Evolutionary conservation across 2,797 vertebrate genomes (phyloP).

Genomic region (Leuciscus waleckii): DNA sequence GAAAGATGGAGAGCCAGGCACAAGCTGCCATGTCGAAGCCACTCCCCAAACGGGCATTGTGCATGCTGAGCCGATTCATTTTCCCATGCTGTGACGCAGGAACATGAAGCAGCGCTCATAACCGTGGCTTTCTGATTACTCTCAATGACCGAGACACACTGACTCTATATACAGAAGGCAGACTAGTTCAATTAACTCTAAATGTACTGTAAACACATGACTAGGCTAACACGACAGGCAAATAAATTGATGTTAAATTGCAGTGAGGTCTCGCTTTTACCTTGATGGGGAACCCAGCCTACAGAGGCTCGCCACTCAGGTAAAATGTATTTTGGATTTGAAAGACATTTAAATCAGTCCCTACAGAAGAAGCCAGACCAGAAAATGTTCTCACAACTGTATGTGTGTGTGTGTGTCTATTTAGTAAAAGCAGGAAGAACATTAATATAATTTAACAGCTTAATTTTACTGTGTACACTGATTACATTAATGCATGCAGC

Average conservation of each 20-base stretch:
- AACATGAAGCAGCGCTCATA: conserved; percentile 49
- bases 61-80: conserved; percentile 58
- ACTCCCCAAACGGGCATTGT: conserved; percentile 16
- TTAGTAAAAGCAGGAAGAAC: background rate
- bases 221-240: conserved; percentile 51
- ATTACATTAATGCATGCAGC: background rate
- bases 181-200: conserved; percentile 59
- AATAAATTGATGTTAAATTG: conserved; percentile 52
- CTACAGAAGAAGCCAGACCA: background rate
- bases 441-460: background rate
- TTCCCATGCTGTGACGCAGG: conserved; percentile 51
- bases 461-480: background rate
- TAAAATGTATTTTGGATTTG: background rate
- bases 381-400: background rate
- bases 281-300: conserved; percentile 25
- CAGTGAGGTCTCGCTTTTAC: conserved; percentile 47
- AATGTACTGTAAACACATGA: conserved; percentile 66
- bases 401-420: background rate
- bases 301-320: conserved; percentile 14
- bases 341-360: background rate
- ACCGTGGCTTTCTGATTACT: conserved; percentile 55
- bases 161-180: conserved; percentile 42
- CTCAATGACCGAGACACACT: conserved; percentile 47
- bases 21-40: conserved; percentile 3
- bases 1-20: conserved; percentile 23